Conservation (phyloP, 2,888 invertebrate genomes). For the Chrysolina americana region DNA sequence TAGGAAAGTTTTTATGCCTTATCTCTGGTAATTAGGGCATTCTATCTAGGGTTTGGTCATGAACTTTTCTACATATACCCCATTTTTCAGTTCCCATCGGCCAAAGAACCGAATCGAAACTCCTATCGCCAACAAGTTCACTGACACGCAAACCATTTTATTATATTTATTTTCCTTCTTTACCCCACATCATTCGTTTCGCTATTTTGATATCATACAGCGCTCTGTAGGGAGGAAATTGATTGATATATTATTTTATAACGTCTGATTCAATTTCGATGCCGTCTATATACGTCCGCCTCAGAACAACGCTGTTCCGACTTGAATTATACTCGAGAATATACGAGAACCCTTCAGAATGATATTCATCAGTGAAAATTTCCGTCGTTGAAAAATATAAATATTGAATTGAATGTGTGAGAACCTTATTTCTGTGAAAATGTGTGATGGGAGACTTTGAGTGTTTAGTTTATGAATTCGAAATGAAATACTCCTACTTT, state of each 20-base stretch:
- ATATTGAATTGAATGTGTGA: neutral
- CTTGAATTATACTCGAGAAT: slow-evolving; percentile 1
- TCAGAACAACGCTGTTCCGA: slow-evolving; percentile 18
- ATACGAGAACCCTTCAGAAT: neutral
- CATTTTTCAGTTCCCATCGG: too few species aligned
- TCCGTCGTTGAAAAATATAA: neutral
- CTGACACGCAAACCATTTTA: neutral
- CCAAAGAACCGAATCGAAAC: neutral
- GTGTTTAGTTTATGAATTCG: neutral
- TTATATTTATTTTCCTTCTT: neutral
- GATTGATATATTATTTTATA: slow-evolving; percentile 52
- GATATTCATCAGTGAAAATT: neutral
- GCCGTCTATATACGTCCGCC: slow-evolving; percentile 35
- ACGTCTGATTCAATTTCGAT: slow-evolving; percentile 48
- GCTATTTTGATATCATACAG: slow-evolving; percentile 10
- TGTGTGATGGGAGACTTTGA: neutral
- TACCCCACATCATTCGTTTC: slow-evolving; percentile 3
- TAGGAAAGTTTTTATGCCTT: too few species aligned
- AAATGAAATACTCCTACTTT: too few species aligned
- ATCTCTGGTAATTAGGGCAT: too few species aligned
- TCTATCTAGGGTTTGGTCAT: too few species aligned
- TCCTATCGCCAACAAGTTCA: neutral
- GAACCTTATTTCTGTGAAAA: neutral
- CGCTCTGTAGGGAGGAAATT: slow-evolving; percentile 41
- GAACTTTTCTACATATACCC: too few species aligned